Percentiles rank a stretch among this genome's conserved stretches.
These are phyloP conservation scores for Myotis brandtii DNA, from an alignment of 2,113 vertebrate species.

Conservation along the genomic window DNA sequence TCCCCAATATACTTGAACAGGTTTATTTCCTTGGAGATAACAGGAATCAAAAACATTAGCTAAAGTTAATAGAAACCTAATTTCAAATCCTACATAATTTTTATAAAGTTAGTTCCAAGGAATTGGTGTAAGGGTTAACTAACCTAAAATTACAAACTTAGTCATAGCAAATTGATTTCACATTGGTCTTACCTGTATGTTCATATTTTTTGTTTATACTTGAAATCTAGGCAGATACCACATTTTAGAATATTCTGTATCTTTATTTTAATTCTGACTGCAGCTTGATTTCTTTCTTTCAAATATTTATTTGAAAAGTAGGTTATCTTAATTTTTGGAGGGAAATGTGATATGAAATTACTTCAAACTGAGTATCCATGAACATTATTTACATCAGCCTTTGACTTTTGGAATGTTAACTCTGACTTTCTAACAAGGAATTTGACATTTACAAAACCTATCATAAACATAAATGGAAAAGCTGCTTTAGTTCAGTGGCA, in stretches of 20 bases:
- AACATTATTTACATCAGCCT: slow-evolving; percentile 49
- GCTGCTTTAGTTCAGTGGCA: slow-evolving; percentile 47
- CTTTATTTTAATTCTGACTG: background rate
- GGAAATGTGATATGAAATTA: background rate
- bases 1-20: background rate
- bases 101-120: background rate
- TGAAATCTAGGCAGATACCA: background rate
- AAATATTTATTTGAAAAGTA: slow-evolving; percentile 42
- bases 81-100: slow-evolving; percentile 30
- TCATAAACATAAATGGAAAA: slow-evolving; percentile 67
- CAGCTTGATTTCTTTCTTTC: slow-evolving; percentile 45
- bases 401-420: slow-evolving; percentile 68
- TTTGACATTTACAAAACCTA: slow-evolving; percentile 74
- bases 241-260: background rate
- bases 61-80: slow-evolving; percentile 20
- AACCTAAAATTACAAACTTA: background rate
- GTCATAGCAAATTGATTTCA: slow-evolving; percentile 13
- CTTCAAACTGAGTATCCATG: background rate
- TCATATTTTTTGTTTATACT: slow-evolving; percentile 16
- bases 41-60: background rate
- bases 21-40: slow-evolving; percentile 42
- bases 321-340: background rate
- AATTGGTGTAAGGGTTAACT: slow-evolving; percentile 27
- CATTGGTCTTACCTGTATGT: background rate
- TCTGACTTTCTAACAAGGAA: slow-evolving; percentile 61